phyloP scores from a whole-genome alignment of 2,888 invertebrate species.

The Cheilosia impressa region DNA sequence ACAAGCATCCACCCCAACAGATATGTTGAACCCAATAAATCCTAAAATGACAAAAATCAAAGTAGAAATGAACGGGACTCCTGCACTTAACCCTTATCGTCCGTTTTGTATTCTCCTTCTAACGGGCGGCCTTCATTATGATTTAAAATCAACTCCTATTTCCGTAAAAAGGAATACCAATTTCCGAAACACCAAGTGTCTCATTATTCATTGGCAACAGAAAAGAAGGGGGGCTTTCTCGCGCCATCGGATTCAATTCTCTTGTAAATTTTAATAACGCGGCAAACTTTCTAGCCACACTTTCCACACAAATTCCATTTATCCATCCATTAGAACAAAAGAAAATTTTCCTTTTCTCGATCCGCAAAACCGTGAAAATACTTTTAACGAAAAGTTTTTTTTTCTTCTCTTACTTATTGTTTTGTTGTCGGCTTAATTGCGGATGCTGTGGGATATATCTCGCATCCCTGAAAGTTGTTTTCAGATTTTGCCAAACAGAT shows the following conservation, averaged over 20 bases:
- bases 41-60: conserved; percentile 23
- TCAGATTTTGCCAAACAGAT: background rate
- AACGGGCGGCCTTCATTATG: background rate
- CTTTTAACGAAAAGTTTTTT: conserved; percentile 14
- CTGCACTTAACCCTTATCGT: conserved; percentile 11
- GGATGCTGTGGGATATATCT: background rate
- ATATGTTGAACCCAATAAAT: conserved; percentile 11
- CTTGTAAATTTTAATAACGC: conserved; percentile 8
- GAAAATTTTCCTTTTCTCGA: background rate
- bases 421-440: background rate
- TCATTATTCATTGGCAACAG: conserved; percentile 27
- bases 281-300: conserved; percentile 1
- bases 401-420: background rate
- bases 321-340: background rate
- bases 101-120: no score
- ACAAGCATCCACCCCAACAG: background rate
- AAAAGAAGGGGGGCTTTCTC: background rate
- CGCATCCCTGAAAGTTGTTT: conserved; percentile 2
- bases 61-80: background rate
- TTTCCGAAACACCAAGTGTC: conserved; percentile 28
- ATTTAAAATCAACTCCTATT: conserved; percentile 29
- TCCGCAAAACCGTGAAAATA: conserved; percentile 12
- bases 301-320: background rate
- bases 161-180: conserved; percentile 7
- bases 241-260: conserved; percentile 1